Base-by-base conservation (phyloP, 2,797 vertebrate genomes). In the Strix occidentalis region DNA sequence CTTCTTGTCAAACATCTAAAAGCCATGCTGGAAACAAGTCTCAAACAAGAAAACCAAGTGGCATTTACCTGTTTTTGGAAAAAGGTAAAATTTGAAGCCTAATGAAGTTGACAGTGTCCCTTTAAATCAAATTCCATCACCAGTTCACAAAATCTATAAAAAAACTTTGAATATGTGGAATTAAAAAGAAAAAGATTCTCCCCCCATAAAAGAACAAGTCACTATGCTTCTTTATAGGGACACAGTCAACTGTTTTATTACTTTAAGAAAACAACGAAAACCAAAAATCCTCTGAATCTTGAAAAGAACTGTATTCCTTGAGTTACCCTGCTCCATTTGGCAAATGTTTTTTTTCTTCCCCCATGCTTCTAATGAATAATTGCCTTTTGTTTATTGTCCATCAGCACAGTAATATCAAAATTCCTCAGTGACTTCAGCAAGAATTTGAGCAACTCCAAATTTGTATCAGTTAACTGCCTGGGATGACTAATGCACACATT, bases 121-220 rank as follows among this genome's bases (percentile, higher is more conserved):
- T 96, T 95, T 93, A 95, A 90, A 94, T 77, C 80, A 93, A 93
- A 95, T 95, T 94, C 86, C 86, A 97, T 84, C 86, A 96, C 48
- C 80, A 90, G 93, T 87, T 95, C 87, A 81, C 77, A 95, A 94
- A 86, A 93, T 82, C 91, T 90, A 95, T 80, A 87, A 92, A 60
- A 82, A 79, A 93, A 37, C 85, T 96, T 85, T 11, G 81, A 92
- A 80, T 70, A 90, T 13, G 37, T 90, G 78, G 93, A 95, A 95
- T 89, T 91, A 92, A 74, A 84, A 91, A 77, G 72, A 75, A 90
- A 88, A 75, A 72, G 31, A 77, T 58, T 43, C 43, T n/a, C 26
- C 53, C 28, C 35, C 17, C 33, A 1, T 7, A 29, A 91, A 91
- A 87, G 50, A 91, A 66, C 37, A 79, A 87, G 53, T 77, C 64